Evolutionary conservation across 2,113 vertebrate species (phyloP).

Genomic region (Taurulus bubalis): DNA sequence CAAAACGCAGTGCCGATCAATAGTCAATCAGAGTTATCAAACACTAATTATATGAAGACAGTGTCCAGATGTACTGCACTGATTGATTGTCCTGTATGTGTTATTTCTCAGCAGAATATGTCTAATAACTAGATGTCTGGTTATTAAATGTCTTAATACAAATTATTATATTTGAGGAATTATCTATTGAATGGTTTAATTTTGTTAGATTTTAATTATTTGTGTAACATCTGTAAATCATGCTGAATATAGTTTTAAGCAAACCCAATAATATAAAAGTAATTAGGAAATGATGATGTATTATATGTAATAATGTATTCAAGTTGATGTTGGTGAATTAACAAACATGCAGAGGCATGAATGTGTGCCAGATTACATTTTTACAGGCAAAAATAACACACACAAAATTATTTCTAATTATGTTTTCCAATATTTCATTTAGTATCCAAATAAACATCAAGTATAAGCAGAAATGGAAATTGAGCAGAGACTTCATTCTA

Average conservation of each 20-base stretch:
- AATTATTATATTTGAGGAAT: not conserved
- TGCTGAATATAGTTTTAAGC: not conserved
- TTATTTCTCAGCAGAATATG: conserved; percentile 58
- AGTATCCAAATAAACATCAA: conserved; percentile 18
- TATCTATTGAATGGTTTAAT: not conserved
- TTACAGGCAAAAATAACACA: not conserved
- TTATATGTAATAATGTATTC: not conserved
- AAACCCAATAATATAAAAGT: not conserved
- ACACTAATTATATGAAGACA: conserved; percentile 80
- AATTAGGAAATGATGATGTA: not conserved
- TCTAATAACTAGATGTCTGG: conserved; percentile 12
- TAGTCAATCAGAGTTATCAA: conserved; percentile 83
- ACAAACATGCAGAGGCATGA: not conserved
- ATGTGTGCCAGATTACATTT: not conserved
- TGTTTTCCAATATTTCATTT: not conserved
- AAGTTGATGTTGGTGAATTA: not conserved
- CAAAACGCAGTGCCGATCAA: conserved; percentile 80
- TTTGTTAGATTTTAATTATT: conserved; percentile 1
- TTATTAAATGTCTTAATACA: not conserved
- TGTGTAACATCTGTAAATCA: not conserved
- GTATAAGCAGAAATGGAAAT: conserved; percentile 26
- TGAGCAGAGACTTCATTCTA: conserved; percentile 1
- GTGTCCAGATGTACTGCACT: conserved; percentile 35
- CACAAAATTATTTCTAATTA: not conserved
- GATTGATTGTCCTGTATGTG: conserved; percentile 50